Evolutionary conservation across 2,888 invertebrate species (phyloP), one percentile per base, ranked within the genome.

Genomic region (Pharmacophagus antenor): DNA sequence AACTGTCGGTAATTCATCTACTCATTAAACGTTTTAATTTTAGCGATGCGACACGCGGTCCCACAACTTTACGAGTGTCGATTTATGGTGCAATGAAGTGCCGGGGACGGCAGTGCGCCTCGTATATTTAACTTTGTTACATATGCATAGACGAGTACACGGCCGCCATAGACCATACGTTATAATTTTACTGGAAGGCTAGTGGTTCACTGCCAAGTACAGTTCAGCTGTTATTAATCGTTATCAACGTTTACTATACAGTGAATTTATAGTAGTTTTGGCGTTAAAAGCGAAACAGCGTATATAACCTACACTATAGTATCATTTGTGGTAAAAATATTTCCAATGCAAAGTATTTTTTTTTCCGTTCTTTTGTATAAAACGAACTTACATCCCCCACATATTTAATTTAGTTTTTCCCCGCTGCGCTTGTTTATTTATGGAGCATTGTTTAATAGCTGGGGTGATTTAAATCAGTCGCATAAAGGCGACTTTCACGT

Each of bases 391-490:
- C 82, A 77, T 77, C 85, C 86, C n/a, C 87, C 77, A 70, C 73
- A 72, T 84, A 80, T 82, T 87, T 84, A 74, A 76, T 71, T 72
- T 54, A 37, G 12, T n/a, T 48, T 65, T 70, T 61, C 63, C 74
- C 75, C 76, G 70, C 73, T 76, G 67, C 70, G 67, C 72, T 84
- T 85, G 84, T 87, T 85, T 86, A 86, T 85, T 83, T 86, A 84
- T 78, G 74, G 70, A 73, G 75, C 73, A 70, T 71, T 78, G 79
- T 81, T 83, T 85, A 86, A 85, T 86, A 76, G 82, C 80, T 83
- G 79, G 82, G 82, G 88, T 85, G 70, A 81, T 80, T 80, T 85
- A 81, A 84, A 85, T 85, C 74, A 64, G 67, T 71, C 70, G 78
- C 78, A 85, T 83, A 81, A 83, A 84, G 82, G 74, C 73, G 74